Percentiles rank a stretch among this genome's conserved stretches.
These are phyloP conservation scores for Acrossocheilus wenchowensis DNA, from an alignment of 2,797 vertebrate species.

Conservation along the genomic window DNA sequence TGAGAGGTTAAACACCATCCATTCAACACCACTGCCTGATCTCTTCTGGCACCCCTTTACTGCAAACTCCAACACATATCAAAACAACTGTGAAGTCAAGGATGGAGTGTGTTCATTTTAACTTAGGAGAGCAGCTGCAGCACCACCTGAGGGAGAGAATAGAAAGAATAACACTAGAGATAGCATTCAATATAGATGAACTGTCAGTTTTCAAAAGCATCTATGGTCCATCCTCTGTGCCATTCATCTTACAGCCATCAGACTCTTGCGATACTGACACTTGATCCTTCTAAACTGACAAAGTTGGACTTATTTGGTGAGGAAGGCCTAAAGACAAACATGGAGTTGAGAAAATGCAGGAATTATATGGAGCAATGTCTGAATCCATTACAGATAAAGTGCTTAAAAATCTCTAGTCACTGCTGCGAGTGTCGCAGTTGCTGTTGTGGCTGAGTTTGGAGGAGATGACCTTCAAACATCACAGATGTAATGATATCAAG, in stretches of 20 bases:
- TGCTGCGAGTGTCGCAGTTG: neutral
- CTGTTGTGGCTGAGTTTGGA: neutral
- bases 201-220: neutral
- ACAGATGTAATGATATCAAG: neutral
- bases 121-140: neutral
- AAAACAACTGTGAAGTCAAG: neutral
- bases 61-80: neutral
- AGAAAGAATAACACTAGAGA: neutral
- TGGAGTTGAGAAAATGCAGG: neutral
- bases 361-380: neutral
- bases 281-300: neutral
- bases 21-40: neutral
- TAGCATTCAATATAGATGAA: constrained; percentile 11
- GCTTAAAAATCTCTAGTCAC: neutral
- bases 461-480: neutral
- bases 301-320: neutral
- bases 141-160: constrained; percentile 1
- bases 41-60: neutral
- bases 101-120: constrained; percentile 4
- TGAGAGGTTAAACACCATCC: neutral
- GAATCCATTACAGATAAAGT: neutral
- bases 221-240: neutral
- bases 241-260: neutral
- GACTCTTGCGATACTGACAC: neutral
- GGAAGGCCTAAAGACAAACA: neutral